Evolutionary conservation across 2,888 invertebrate genomes (phyloP), one percentile per base, ranked within the genome.

Genomic region (Flexamia atlantica): DNA sequence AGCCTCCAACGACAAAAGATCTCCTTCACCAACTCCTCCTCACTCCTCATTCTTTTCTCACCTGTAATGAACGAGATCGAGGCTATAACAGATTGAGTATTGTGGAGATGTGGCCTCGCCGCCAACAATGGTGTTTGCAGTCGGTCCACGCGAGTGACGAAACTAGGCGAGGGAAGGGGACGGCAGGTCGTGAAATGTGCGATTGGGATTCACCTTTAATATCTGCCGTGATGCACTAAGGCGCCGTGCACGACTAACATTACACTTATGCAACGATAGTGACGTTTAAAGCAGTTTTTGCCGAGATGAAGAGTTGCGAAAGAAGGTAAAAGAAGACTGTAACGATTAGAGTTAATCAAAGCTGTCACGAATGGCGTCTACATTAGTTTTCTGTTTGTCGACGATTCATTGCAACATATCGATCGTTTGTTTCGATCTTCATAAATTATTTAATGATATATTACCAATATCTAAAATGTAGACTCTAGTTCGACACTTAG

Each of bases 161-260:
- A 70, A 70, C 70, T 20, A 25, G 64, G 30, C 70, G 53, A 25
- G 64, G 30, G 64, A 64, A 28, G 25, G 64, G 64, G 30, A 64
- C 64, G 9, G 32, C 1, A 20, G 40, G 70, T 70, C 70, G 70
- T 70, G 70, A 70, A 70, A 70, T 70, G 70, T 70, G n/a, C n/a
- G 36, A 70, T 40, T n/a, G 40, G 12, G 70, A 40, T 70, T 70
- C 70, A 70, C 70, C 70, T 70, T 70, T 70, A 70, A 40, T 70
- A 46, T 46, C 46, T 46, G 12, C 46, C 46, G 14, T 17, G 46
- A 46, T 36, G 36, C 36, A 9, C 1, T 60, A 10, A 60, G 60
- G 60, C 23, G 2, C 23, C 2, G 28, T 5, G 60, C 60, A 60
- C 60, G 60, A 60, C 28, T 60, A 60, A 60, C 60, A 60, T 60